These are phyloP conservation scores for Gerris buenoi DNA, from an alignment of 1,140 invertebrate species.

Conservation along the genomic window DNA sequence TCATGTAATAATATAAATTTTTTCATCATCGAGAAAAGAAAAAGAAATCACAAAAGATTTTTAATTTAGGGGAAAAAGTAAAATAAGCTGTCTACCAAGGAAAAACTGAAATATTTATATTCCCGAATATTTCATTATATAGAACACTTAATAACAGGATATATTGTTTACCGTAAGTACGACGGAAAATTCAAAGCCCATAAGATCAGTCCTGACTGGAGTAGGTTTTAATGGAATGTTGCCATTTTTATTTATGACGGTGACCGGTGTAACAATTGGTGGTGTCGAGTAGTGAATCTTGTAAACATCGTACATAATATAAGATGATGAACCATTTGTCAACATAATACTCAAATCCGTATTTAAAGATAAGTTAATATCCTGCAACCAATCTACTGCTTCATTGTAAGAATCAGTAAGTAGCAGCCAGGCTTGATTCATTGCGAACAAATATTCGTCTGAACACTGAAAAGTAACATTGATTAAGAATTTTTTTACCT, in stretches of 20 bases:
- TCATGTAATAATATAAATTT: no score
- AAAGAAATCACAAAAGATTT: no score
- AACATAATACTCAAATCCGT: background rate
- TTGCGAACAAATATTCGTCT: background rate
- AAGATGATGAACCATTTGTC: background rate
- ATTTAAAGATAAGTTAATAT: background rate
- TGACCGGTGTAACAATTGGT: background rate
- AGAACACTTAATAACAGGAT: no score
- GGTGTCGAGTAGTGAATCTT: background rate
- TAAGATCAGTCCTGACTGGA: background rate
- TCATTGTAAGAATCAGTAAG: background rate
- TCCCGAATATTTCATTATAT: no score
- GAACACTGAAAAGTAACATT: background rate
- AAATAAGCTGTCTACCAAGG: no score
- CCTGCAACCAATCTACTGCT: background rate
- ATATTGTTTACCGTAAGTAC: background rate
- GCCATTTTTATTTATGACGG: background rate
- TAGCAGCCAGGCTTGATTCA: background rate
- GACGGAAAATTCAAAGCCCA: background rate
- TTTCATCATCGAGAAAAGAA: no score
- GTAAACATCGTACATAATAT: background rate
- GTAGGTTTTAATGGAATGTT: background rate
- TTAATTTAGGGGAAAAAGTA: no score
- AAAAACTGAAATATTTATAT: no score
- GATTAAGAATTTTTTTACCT: no score